phyloP scores from a whole-genome alignment of 2,113 vertebrate genomes.

The Indicator maculatus region DNA sequence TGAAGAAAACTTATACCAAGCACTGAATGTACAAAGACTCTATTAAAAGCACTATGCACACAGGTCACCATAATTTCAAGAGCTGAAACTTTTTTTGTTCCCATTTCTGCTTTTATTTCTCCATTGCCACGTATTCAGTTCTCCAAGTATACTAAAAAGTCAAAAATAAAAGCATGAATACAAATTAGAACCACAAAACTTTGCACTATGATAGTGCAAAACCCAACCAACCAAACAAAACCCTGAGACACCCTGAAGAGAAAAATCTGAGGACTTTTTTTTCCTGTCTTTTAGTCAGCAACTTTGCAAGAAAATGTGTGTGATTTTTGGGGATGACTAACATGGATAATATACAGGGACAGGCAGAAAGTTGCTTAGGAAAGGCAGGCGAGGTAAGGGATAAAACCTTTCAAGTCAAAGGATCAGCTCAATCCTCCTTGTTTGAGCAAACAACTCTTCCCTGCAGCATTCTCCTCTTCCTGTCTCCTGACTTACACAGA shows the following conservation, averaged over 20 bases:
- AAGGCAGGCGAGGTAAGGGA: not conserved
- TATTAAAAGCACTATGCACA: not conserved
- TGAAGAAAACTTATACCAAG: conserved; percentile 44
- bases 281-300: not conserved
- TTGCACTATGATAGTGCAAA: not conserved
- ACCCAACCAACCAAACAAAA: not conserved
- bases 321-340: not conserved
- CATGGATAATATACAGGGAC: not conserved
- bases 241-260: not conserved
- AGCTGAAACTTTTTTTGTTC: conserved; percentile 15
- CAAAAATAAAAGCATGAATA: conserved; percentile 5
- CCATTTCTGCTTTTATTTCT: conserved; percentile 14
- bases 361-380: conserved; percentile 14
- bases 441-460: not conserved
- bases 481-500: not conserved
- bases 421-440: not conserved
- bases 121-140: not conserved
- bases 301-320: not conserved
- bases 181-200: not conserved
- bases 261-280: not conserved
- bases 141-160: not conserved
- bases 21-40: not conserved
- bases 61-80: conserved; percentile 17
- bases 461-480: not conserved
- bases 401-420: conserved; percentile 9